phyloP scores from a whole-genome alignment of 1,140 invertebrate species.

The Zaprionus nigranus region DNA sequence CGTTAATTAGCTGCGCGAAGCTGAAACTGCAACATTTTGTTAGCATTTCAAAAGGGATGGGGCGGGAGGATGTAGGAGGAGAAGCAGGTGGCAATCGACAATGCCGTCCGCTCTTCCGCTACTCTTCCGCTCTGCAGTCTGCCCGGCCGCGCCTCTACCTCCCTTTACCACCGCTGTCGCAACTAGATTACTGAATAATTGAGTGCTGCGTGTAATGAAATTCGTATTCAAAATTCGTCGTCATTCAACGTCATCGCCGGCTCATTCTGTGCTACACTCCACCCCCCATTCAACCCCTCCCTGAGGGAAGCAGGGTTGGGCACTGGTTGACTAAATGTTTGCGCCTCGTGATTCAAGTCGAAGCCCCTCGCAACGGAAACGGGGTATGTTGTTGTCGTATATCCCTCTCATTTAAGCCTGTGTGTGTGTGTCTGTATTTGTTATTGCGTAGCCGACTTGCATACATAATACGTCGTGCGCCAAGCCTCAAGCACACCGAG shows the following conservation, averaged over 20 bases:
- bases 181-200: conserved; percentile 82
- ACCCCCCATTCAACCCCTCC: neutral
- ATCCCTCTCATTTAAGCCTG: conserved; percentile 11
- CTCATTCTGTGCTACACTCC: conserved; percentile 5
- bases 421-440: conserved; percentile 62
- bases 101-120: conserved; percentile 8
- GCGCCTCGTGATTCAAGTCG: conserved; percentile 35
- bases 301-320: neutral
- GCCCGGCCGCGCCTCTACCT: neutral
- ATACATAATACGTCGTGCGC: conserved; percentile 68
- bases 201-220: conserved; percentile 80
- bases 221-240: conserved; percentile 83
- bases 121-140: neutral
- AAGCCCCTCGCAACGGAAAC: conserved; percentile 22
- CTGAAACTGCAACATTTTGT: conserved; percentile 67
- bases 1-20: conserved; percentile 64
- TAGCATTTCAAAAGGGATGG: too few species aligned
- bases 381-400: conserved; percentile 17
- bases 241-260: conserved; percentile 64
- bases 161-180: neutral
- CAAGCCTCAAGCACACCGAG: conserved; percentile 14
- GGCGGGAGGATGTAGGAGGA: neutral
- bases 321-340: conserved; percentile 70
- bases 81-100: conserved; percentile 30
- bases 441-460: conserved; percentile 73